Evolutionary conservation across 2,113 vertebrate species (phyloP).

Genomic region (Butastur rufipennis): DNA sequence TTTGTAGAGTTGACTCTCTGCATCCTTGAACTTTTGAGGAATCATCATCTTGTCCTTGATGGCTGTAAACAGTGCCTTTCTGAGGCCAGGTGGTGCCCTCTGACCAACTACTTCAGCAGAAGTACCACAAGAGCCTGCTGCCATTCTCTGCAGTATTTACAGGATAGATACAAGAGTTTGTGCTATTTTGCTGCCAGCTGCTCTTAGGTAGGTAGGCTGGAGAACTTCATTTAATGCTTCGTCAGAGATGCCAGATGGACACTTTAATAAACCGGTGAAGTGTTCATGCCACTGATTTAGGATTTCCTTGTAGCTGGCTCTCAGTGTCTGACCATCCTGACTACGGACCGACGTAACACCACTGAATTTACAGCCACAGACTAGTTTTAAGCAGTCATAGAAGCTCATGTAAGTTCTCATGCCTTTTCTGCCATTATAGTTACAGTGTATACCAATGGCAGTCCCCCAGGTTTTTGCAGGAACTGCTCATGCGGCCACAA

Average conservation of each 20-base stretch:
- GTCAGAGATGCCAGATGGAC: not conserved
- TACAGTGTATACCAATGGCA: not conserved
- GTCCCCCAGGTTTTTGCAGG: not conserved
- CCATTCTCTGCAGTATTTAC: not conserved
- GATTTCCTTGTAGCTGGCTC: not conserved
- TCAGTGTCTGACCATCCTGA: not conserved
- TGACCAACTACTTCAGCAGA: not conserved
- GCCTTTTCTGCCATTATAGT: not conserved
- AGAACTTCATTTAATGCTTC: not conserved
- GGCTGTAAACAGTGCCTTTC: not conserved
- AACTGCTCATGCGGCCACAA: not conserved
- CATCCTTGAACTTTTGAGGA: not conserved
- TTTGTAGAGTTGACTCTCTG: not conserved
- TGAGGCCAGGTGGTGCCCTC: not conserved
- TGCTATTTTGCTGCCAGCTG: not conserved
- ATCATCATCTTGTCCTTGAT: not conserved
- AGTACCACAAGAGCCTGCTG: not conserved
- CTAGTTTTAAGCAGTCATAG: not conserved
- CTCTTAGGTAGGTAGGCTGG: not conserved
- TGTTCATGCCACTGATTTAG: not conserved
- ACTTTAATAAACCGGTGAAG: not conserved
- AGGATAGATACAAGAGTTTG: not conserved
- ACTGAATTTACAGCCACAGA: not conserved
- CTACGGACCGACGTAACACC: accelerated
- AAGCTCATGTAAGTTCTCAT: not conserved